Evolutionary conservation across 30 jellyfish, hydroid and myxozoan genomes (phyloP), one percentile per base, ranked within the genome.

Genomic region (Aurelia aurita complex sp. Pacific): DNA sequence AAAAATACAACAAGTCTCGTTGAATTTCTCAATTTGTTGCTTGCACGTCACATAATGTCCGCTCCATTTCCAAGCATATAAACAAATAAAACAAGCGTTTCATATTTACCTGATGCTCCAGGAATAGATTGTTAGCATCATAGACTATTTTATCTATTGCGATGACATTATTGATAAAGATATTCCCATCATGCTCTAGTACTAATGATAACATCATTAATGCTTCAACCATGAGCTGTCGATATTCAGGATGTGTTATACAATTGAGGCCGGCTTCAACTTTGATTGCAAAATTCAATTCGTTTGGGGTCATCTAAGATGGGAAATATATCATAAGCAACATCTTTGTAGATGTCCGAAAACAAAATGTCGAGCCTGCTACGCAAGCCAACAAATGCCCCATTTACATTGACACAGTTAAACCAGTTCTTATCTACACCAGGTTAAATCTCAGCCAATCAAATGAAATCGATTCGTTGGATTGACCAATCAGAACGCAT

Each of bases 221-320:
- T 18, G 97, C 98, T 80, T 96, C 99, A 32, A 96, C 98, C 85
- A 82, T 81, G 29, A 96, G 79, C 73, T 96, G 99, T 71, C 99
- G 81, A 79, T 87, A 91, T 77, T 96, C 99, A 2, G 99, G 99
- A 76, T 91, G 90, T 0, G 89, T 90, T 15, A 96, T 90, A 32
- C 94, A 66, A 61, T 90, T 96, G 46, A 96, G 89, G 65, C 97
- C 99, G 50, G 74, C 69, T 66, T 96, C 99, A 35, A 96, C 98
- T 40, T 75, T 69, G 63, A 91, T 40, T 4, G 99, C 99, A 79
- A 96, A 96, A 77, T 96, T 94, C 86, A 96, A 72, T 73, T 96
- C 99, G 64, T 97, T 97, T 36, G 98, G 97, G 11, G 99, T 96
- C 83, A 91, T 96, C 99, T 96, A 73, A 14, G 57, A 46, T 6